Conservation (phyloP, 2,113 vertebrate species). For the Rhipidura dahli region DNA sequence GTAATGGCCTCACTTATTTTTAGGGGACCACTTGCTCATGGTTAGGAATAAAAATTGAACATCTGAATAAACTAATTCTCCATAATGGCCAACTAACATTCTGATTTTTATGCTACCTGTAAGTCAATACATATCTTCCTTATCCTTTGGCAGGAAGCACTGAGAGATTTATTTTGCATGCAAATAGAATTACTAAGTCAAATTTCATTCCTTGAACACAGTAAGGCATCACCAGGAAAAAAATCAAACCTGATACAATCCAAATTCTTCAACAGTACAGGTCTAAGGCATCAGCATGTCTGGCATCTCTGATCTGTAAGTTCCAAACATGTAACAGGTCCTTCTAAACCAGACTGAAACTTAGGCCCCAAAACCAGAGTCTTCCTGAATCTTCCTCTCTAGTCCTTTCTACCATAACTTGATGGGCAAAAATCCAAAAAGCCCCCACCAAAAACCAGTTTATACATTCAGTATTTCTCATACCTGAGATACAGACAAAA, state of each 20-base stretch:
- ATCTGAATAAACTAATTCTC: background rate
- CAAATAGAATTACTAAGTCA: background rate
- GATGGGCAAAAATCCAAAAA: background rate
- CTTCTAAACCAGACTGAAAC: background rate
- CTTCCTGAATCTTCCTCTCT: background rate
- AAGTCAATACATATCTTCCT: background rate
- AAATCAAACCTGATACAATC: background rate
- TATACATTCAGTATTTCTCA: background rate
- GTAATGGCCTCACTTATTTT: background rate
- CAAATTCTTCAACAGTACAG: background rate
- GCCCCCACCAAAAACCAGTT: fast-evolving
- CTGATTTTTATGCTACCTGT: background rate
- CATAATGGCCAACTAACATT: background rate
- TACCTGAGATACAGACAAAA: conserved; percentile 99
- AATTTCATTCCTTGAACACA: background rate
- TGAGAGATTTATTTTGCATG: background rate
- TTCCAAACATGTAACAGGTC: background rate
- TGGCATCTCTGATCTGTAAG: background rate
- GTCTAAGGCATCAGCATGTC: background rate
- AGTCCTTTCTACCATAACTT: background rate
- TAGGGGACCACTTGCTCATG: background rate
- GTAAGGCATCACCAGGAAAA: background rate
- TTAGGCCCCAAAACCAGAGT: background rate
- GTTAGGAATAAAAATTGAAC: background rate
- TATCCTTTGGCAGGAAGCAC: background rate